phyloP scores from a whole-genome alignment of 2,113 vertebrate genomes.

The Jacana jacana region DNA sequence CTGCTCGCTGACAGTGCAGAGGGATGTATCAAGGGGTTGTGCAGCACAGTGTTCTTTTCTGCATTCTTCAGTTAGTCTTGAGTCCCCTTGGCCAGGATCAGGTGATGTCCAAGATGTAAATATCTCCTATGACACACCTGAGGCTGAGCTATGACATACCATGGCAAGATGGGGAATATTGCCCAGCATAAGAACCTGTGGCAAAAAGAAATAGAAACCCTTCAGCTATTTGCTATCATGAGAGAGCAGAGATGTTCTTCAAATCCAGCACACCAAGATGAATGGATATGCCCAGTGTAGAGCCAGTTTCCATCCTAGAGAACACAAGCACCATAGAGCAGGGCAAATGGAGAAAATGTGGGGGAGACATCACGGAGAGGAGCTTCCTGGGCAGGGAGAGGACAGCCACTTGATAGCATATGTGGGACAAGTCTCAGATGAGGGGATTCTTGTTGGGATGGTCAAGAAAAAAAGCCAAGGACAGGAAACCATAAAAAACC shows the following conservation, averaged over 20 bases:
- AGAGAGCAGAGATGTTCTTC: background rate
- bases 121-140: background rate
- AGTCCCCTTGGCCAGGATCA: background rate
- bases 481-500: background rate
- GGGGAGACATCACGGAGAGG: background rate
- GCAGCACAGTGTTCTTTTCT: background rate
- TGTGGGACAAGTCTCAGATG: background rate
- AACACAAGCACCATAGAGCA: background rate
- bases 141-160: background rate
- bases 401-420: background rate
- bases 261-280: background rate
- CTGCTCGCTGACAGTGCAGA: background rate
- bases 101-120: background rate
- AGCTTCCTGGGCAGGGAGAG: background rate
- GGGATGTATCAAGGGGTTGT: background rate
- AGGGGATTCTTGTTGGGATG: background rate
- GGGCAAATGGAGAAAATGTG: background rate
- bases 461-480: background rate
- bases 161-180: background rate
- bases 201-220: background rate
- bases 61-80: background rate
- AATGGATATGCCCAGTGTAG: rapidly evolving
- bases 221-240: background rate
- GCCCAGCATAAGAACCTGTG: background rate
- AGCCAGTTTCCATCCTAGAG: background rate